These are phyloP conservation scores for Nestor notabilis DNA, from an alignment of 2,113 vertebrate species.

Conservation along the genomic window DNA sequence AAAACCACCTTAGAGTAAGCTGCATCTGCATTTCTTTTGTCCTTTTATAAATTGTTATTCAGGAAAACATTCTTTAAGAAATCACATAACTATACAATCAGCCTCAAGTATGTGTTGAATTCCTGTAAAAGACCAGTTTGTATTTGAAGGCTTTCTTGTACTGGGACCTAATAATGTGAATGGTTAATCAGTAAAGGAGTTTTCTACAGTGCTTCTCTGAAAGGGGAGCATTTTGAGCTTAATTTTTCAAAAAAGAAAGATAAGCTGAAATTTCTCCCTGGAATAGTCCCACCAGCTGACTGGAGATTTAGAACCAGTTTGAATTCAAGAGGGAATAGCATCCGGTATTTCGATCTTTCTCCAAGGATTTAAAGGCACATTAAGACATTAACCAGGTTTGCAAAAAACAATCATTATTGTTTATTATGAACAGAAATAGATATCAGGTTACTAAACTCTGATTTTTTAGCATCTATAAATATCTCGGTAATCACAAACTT, in stretches of 20 bases:
- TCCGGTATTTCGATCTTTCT: not conserved
- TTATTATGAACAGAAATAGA: not conserved
- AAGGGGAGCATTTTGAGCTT: not conserved
- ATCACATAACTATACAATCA: not conserved
- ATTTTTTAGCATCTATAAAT: not conserved
- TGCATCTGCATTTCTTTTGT: not conserved
- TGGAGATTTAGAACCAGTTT: not conserved
- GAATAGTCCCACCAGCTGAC: not conserved
- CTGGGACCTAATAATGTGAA: not conserved
- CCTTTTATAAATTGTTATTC: not conserved
- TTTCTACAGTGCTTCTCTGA: not conserved
- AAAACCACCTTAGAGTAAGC: not conserved
- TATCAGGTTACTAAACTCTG: not conserved
- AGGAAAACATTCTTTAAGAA: not conserved
- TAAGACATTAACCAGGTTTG: not conserved
- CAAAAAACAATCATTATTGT: not conserved
- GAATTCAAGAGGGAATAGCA: not conserved
- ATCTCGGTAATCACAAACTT: not conserved
- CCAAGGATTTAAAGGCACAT: not conserved
- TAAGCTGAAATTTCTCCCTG: not conserved
- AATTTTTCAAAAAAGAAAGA: not conserved
- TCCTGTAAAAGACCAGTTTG: not conserved
- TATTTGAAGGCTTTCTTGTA: not conserved
- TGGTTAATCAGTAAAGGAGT: not conserved
- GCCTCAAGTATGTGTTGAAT: not conserved